These are phyloP conservation scores for Spea hammondii DNA, from an alignment of 2,797 vertebrate species.

Conservation along the genomic window DNA sequence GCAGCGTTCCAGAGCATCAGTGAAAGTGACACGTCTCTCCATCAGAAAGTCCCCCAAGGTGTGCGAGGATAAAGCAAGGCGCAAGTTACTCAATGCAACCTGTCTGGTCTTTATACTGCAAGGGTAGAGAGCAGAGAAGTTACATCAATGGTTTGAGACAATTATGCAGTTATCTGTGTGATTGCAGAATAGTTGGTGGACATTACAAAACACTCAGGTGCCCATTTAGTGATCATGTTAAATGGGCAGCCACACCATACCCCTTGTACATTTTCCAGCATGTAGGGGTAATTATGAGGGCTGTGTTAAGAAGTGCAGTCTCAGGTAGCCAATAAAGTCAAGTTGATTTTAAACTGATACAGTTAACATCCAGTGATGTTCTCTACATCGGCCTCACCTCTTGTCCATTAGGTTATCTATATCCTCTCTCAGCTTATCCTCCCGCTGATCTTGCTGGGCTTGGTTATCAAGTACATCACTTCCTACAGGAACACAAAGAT, in stretches of 20 bases:
- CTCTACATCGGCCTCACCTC: conserved; percentile 68
- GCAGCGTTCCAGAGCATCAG: conserved; percentile 85
- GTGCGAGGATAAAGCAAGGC: conserved; percentile 79
- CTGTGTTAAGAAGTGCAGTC: too few species aligned
- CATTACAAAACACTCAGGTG: too few species aligned
- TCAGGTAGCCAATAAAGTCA: too few species aligned
- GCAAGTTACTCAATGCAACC: conserved; percentile 79
- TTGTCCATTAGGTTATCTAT: conserved; percentile 89
- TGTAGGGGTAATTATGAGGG: too few species aligned
- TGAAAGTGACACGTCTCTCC: conserved; percentile 80
- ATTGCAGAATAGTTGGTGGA: too few species aligned
- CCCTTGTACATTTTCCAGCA: too few species aligned
- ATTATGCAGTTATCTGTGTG: too few species aligned
- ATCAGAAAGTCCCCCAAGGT: conserved; percentile 80
- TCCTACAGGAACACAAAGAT: conserved; percentile 61
- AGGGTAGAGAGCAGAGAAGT: not conserved
- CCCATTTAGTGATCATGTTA: too few species aligned
- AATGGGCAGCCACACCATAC: too few species aligned
- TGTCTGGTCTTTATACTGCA: conserved; percentile 77
- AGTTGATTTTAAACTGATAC: too few species aligned
- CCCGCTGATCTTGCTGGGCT: conserved; percentile 82
- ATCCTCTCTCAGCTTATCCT: conserved; percentile 89
- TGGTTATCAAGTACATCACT: conserved; percentile 78
- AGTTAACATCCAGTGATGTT: not conserved
- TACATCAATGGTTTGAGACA: not conserved